phyloP scores from a whole-genome alignment of 2,113 vertebrate species.

The Cricetomys ansorgei region DNA sequence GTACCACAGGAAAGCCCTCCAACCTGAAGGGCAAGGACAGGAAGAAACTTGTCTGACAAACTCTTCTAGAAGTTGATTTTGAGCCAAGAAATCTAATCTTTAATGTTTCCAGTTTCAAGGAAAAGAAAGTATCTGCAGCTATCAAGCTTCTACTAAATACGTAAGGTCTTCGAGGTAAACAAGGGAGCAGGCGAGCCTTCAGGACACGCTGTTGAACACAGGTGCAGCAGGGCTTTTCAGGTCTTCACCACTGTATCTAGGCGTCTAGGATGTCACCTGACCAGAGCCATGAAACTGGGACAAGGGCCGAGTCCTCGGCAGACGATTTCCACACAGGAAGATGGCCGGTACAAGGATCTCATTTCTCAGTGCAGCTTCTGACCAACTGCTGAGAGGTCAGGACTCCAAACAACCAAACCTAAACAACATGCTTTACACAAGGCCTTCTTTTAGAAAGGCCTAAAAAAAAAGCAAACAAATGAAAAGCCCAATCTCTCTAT shows the following conservation, averaged over 20 bases:
- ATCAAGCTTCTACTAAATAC: not conserved
- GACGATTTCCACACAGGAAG: slow-evolving; percentile 49
- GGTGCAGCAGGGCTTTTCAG: not conserved
- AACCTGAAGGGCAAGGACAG: not conserved
- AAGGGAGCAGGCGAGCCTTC: not conserved
- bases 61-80: not conserved
- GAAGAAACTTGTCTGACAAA: not conserved
- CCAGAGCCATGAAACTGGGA: not conserved
- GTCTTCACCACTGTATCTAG: not conserved
- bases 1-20: not conserved
- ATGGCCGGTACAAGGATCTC: slow-evolving; percentile 11
- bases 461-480: not conserved
- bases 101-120: not conserved
- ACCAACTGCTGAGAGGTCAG: not conserved
- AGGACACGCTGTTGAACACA: not conserved
- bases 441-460: not conserved
- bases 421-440: not conserved
- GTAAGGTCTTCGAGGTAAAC: not conserved
- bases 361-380: slow-evolving; percentile 39
- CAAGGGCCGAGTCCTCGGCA: not conserved
- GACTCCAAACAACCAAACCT: slow-evolving; percentile 6
- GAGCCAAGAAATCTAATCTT: not conserved
- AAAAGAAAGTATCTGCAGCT: not conserved
- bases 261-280: not conserved
- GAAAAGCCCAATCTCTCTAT: not conserved